Percentiles rank a stretch among this genome's conserved stretches.
Evolutionary conservation across 1,140 invertebrate genomes (phyloP).

Genomic region (Chelonus insularis): DNA sequence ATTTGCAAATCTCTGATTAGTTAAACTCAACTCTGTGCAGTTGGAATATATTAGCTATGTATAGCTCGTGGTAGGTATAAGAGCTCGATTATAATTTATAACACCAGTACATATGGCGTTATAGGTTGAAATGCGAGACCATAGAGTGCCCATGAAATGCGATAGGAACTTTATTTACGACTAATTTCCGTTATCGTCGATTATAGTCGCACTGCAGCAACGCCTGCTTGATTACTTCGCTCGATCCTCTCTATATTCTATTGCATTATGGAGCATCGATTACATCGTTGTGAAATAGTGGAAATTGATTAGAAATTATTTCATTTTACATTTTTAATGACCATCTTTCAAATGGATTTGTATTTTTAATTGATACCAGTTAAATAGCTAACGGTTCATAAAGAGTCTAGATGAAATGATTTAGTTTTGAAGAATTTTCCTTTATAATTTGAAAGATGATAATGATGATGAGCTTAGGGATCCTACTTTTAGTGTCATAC

Average conservation of each 20-base stretch:
- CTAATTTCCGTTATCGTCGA: slow-evolving; percentile 30
- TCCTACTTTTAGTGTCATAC: too few relatives aligned
- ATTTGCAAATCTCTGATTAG: neutral
- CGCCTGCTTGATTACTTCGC: slow-evolving; percentile 12
- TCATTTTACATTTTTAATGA: neutral
- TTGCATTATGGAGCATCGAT: neutral
- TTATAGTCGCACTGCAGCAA: slow-evolving; percentile 19
- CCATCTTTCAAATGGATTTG: too few relatives aligned
- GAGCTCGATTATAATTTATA: slow-evolving; percentile 27
- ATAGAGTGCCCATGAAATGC: slow-evolving; percentile 16
- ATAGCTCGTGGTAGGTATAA: slow-evolving; percentile 5
- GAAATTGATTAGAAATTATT: neutral
- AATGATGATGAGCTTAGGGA: too few relatives aligned
- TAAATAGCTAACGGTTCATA: too few relatives aligned
- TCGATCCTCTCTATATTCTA: slow-evolving; percentile 12
- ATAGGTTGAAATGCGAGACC: neutral
- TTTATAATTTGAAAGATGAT: too few relatives aligned
- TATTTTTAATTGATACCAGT: too few relatives aligned
- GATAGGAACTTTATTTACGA: slow-evolving; percentile 26
- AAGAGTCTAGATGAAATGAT: too few relatives aligned
- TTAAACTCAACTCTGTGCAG: neutral
- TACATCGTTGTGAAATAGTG: slow-evolving; percentile 1
- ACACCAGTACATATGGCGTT: slow-evolving; percentile 6
- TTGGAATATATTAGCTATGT: neutral
- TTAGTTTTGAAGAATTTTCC: too few relatives aligned